Evolutionary conservation across 2,797 vertebrate genomes (phyloP).

Genomic region (Gymnocypris eckloni): DNA sequence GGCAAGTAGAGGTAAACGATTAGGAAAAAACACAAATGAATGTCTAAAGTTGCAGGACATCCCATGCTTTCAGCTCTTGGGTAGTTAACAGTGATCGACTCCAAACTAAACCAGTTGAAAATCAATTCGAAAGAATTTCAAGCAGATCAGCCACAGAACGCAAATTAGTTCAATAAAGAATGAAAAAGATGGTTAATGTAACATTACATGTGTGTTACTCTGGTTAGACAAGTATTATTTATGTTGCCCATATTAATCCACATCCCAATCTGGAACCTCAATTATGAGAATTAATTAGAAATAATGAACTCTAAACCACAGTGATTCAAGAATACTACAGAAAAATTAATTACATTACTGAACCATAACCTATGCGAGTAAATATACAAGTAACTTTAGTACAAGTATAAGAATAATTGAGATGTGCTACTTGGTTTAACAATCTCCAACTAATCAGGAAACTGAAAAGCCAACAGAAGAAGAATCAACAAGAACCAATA

Average conservation of each 20-base stretch:
- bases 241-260: background rate
- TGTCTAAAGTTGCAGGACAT: background rate
- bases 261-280: background rate
- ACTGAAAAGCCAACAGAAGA: background rate
- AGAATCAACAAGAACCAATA: background rate
- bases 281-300: background rate
- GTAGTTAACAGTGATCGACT: background rate
- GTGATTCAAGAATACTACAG: slow-evolving; percentile 8
- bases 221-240: slow-evolving; percentile 2
- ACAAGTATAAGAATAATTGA: background rate
- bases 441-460: background rate
- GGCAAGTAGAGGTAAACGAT: background rate
- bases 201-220: background rate
- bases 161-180: background rate
- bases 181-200: background rate
- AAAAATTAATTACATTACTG: background rate
- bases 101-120: background rate
- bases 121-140: background rate
- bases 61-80: background rate
- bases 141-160: background rate
- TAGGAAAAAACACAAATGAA: background rate
- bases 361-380: background rate
- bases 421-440: background rate
- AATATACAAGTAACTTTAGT: background rate
- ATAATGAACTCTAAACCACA: slow-evolving; percentile 24